Conservation (phyloP, 2,888 invertebrate species). For the Brenthis daphne region DNA sequence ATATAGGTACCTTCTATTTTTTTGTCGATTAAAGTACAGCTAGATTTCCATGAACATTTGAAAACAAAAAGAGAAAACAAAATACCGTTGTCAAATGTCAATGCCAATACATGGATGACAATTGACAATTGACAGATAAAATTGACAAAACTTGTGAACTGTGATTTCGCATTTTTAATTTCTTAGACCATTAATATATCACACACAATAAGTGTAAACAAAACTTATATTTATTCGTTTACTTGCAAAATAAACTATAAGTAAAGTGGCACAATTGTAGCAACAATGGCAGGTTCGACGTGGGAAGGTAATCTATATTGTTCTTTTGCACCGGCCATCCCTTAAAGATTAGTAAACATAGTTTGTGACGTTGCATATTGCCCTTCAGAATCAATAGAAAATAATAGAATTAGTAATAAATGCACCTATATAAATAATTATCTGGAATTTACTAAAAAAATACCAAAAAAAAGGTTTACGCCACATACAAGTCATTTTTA, state of each 20-base stretch:
- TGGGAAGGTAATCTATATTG: conserved; percentile 61
- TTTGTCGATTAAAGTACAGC: too few relatives aligned
- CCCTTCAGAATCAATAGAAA: conserved; percentile 14
- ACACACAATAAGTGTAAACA: neutral
- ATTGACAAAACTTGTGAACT: neutral
- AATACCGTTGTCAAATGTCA: neutral
- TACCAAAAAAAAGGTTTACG: too few relatives aligned
- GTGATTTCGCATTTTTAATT: neutral
- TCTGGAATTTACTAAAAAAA: too few relatives aligned
- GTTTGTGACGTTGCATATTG: conserved; percentile 40
- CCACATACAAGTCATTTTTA: too few relatives aligned
- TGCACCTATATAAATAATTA: too few relatives aligned
- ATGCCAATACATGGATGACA: neutral
- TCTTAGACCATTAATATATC: neutral
- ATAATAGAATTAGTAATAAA: too few relatives aligned
- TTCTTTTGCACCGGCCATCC: conserved; percentile 7
- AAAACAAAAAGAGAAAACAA: neutral
- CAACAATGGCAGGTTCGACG: conserved; percentile 54
- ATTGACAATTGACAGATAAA: neutral
- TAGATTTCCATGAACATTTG: too few relatives aligned
- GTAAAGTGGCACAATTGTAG: conserved; percentile 40
- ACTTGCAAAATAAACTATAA: neutral
- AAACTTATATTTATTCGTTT: neutral
- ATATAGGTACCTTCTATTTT: too few relatives aligned
- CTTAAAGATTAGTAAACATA: conserved; percentile 28